Evolutionary conservation across 2,797 vertebrate species (phyloP), one percentile per base, ranked within the genome.

Genomic region (Hydrophis major): DNA sequence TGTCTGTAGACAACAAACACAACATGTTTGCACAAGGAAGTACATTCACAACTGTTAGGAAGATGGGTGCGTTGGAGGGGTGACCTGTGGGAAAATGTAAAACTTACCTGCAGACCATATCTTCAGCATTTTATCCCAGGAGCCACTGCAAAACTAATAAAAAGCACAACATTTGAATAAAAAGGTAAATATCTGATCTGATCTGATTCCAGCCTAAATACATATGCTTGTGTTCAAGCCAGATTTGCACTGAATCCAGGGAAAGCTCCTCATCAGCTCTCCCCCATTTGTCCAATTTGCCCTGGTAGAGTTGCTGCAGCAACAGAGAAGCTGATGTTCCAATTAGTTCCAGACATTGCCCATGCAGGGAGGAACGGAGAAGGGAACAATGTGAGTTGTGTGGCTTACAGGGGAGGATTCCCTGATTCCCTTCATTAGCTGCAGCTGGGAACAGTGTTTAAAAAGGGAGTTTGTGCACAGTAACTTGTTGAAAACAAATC

Each of bases 111-210:
- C 98, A 95, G 99, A 99, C 99, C 99, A 99, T 90, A 99, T 98
- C 97, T 99, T 99, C 92, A 99, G 97, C 99, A 99, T 99, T 97
- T 98, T 99, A 97, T 99, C 99, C 99, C 99, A 99, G 69, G 99
- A 99, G 92, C 99, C 99, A 95, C 99, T 99, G 98, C 99, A 99
- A 97, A 99, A 99, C 99, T 99, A 94, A 93, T 92, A 1, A 78
- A 89, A 95, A 13, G 14, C 11, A 16, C n/a, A 91, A 20, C 94
- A 78, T 94, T 91, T 94, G 28, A 74, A 94, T 95, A 94, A n/a
- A 93, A 92, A 92, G 4, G 3, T 90, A 37, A 6, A 89, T 93
- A n/a, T 74, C 12, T 92, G 91, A 63, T 18, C 69, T 69, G 50
- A 88, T 56, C 55, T 3, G 32, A 63, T 47, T 91, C 56, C 28